Conservation (phyloP, 2,888 invertebrate species). For the Mesochorus sp. region DNA sequence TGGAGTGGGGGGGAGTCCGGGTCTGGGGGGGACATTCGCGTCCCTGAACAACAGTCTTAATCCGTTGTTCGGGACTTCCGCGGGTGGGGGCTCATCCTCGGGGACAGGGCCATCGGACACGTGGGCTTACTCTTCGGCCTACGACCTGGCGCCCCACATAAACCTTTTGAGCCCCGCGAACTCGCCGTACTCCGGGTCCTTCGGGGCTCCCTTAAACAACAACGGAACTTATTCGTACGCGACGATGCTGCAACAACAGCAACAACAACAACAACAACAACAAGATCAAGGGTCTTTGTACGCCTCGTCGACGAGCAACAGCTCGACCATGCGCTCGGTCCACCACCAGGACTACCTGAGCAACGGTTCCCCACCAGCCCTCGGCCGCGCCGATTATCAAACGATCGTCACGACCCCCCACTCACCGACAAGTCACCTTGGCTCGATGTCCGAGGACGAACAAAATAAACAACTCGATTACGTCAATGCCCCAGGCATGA, state of each 20-base stretch:
- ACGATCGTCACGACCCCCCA: slow-evolving; percentile 78
- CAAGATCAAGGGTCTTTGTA: slow-evolving; percentile 91
- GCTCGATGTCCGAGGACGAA: slow-evolving; percentile 78
- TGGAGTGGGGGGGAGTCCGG: slow-evolving; percentile 77
- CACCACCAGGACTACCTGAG: slow-evolving; percentile 87
- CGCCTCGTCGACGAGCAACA: slow-evolving; percentile 81
- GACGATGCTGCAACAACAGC: slow-evolving; percentile 87
- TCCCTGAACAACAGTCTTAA: slow-evolving; percentile 84
- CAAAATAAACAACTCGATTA: slow-evolving; percentile 77
- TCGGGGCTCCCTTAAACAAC: slow-evolving; percentile 76
- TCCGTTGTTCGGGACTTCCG: slow-evolving; percentile 85
- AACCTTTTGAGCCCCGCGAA: slow-evolving; percentile 88
- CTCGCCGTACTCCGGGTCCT: slow-evolving; percentile 86
- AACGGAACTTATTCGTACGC: slow-evolving; percentile 79
- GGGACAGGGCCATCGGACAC: slow-evolving; percentile 90
- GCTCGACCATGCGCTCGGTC: too few species aligned
- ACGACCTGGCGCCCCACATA: slow-evolving; percentile 90
- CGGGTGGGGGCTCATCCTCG: slow-evolving; percentile 82
- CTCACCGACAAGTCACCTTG: slow-evolving; percentile 76
- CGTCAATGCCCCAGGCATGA: slow-evolving; percentile 79
- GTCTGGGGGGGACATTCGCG: slow-evolving; percentile 83
- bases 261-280: too few species aligned
- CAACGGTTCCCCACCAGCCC: slow-evolving; percentile 86
- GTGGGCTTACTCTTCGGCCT: slow-evolving; percentile 91
- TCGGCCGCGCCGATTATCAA: slow-evolving; percentile 80